phyloP scores from a whole-genome alignment of 2,797 vertebrate species.

The Rhinophrynus dorsalis region DNA sequence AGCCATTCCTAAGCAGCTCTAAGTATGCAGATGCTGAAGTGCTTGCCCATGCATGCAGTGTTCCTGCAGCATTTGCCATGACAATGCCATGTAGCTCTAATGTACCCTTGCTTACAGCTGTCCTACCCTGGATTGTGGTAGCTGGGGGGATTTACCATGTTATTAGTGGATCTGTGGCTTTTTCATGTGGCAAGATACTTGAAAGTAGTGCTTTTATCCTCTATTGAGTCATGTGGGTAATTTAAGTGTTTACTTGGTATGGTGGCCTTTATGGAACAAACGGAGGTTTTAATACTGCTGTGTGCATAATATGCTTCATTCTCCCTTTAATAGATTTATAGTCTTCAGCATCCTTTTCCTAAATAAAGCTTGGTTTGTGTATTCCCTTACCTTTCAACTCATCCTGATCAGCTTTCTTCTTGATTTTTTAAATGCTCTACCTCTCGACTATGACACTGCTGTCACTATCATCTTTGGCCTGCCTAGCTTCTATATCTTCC shows the following conservation, averaged over 20 bases:
- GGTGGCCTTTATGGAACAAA: slow-evolving; percentile 68
- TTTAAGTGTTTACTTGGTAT: slow-evolving; percentile 81
- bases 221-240: slow-evolving; percentile 80
- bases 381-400: slow-evolving; percentile 77
- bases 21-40: slow-evolving; percentile 82
- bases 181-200: slow-evolving; percentile 83
- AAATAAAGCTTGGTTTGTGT: slow-evolving; percentile 76
- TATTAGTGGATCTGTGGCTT: slow-evolving; percentile 75
- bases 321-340: slow-evolving; percentile 79
- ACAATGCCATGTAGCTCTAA: slow-evolving; percentile 61
- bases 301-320: slow-evolving; percentile 79
- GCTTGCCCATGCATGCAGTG: slow-evolving; percentile 75
- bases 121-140: slow-evolving; percentile 80
- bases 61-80: slow-evolving; percentile 79
- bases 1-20: slow-evolving; percentile 80
- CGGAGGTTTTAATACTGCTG: slow-evolving; percentile 73
- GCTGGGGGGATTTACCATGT: slow-evolving; percentile 78
- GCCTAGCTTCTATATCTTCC: slow-evolving; percentile 85
- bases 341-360: slow-evolving; percentile 75
- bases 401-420: slow-evolving; percentile 83
- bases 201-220: slow-evolving; percentile 85
- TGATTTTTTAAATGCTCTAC: slow-evolving; percentile 70
- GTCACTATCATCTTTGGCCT: slow-evolving; percentile 81
- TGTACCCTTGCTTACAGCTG: slow-evolving; percentile 65
- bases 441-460: slow-evolving; percentile 77